Conservation (phyloP, 2,888 invertebrate genomes). For the Falcaria lacertinaria region DNA sequence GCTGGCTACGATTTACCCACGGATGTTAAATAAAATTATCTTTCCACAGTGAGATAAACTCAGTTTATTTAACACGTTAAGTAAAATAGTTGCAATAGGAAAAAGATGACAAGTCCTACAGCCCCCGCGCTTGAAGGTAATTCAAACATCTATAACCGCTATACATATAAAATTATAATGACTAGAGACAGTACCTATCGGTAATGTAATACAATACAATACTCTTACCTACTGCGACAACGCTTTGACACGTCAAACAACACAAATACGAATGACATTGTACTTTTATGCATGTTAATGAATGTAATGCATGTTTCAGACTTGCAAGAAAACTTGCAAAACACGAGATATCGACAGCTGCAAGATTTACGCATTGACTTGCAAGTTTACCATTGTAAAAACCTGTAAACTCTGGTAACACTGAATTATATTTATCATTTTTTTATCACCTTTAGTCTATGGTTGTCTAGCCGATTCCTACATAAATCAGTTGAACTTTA, state of each 20-base stretch:
- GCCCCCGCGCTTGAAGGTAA: constrained; percentile 24
- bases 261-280: constrained; percentile 25
- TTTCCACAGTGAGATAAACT: too few species aligned
- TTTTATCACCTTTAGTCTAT: too few species aligned
- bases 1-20: too few species aligned
- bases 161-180: constrained; percentile 48
- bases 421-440: neutral
- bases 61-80: too few species aligned
- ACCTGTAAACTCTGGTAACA: neutral
- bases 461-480: too few species aligned
- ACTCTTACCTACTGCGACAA: constrained; percentile 13
- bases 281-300: constrained; percentile 15
- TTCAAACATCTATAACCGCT: constrained; percentile 48
- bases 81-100: too few species aligned
- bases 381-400: neutral
- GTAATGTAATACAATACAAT: constrained; percentile 22
- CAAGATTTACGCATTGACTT: neutral
- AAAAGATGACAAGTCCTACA: constrained; percentile 16
- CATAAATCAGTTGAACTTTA: too few species aligned
- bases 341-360: too few species aligned
- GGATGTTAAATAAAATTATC: too few species aligned
- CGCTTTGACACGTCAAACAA: constrained; percentile 2
- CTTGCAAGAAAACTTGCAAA: neutral
- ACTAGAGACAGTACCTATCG: constrained; percentile 58
- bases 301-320: neutral